phyloP scores from a whole-genome alignment of 2,888 invertebrate species.

The Platycheirus albimanus region DNA sequence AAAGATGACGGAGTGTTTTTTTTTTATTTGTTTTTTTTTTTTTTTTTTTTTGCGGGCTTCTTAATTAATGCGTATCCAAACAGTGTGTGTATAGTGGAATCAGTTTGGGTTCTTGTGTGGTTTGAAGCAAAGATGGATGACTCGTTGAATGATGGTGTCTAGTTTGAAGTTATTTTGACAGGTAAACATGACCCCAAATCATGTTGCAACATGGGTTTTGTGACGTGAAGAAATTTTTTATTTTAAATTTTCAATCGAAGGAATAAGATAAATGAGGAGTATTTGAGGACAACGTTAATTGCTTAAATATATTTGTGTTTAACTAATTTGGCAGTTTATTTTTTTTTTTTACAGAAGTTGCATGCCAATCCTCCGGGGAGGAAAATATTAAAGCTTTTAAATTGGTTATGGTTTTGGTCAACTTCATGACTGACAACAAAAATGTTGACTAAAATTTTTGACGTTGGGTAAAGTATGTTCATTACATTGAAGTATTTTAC shows the following conservation, averaged over 20 bases:
- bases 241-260: neutral
- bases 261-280: neutral
- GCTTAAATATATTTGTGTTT: too few relatives aligned
- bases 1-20: constrained; percentile 47
- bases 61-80: constrained; percentile 49
- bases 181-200: constrained; percentile 69
- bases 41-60: constrained; percentile 1
- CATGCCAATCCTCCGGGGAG: too few relatives aligned
- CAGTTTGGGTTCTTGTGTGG: constrained; percentile 45
- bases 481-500: too few relatives aligned
- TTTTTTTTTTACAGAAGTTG: too few relatives aligned
- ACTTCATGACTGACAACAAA: too few relatives aligned
- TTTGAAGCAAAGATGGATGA: constrained; percentile 36
- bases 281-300: too few relatives aligned
- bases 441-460: too few relatives aligned
- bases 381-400: too few relatives aligned
- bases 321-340: too few relatives aligned
- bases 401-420: too few relatives aligned
- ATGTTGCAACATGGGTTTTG: constrained; percentile 65
- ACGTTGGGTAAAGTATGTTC: too few relatives aligned
- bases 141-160: constrained; percentile 43
- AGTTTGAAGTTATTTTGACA: constrained; percentile 64
- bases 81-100: constrained; percentile 4
- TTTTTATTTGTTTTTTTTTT: neutral
- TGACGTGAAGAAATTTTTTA: constrained; percentile 47